A percentile compares a stretch with the other conserved stretches of the same genome.
phyloP scores from a whole-genome alignment of 2,113 vertebrate species.

The Chlamydotis undulata region DNA sequence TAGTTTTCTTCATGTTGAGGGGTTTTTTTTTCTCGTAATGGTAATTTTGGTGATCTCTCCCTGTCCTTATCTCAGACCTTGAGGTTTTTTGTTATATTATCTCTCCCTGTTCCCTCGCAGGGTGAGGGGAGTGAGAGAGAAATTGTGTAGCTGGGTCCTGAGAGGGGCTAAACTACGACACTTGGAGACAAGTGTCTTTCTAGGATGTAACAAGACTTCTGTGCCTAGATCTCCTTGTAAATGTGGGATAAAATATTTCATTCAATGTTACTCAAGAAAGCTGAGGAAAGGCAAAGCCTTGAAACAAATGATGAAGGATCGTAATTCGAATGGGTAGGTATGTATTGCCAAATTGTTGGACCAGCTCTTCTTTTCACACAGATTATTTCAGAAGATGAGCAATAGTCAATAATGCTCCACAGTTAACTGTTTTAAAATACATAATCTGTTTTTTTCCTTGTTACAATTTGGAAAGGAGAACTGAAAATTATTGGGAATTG shows the following conservation, averaged over 20 bases:
- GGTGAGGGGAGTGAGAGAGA: too few species aligned
- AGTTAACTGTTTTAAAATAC: background rate
- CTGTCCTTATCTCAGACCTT: too few species aligned
- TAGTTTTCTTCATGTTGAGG: too few species aligned
- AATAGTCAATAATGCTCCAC: background rate
- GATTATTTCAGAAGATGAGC: background rate
- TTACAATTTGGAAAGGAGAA: background rate
- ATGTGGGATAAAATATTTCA: background rate
- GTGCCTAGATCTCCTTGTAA: background rate
- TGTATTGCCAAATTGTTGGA: background rate
- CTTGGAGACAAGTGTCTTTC: background rate
- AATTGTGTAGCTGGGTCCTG: too few species aligned
- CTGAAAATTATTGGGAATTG: background rate
- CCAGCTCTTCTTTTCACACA: background rate
- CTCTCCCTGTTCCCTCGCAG: too few species aligned
- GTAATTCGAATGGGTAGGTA: background rate
- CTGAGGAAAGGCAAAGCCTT: background rate
- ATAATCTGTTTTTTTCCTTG: background rate
- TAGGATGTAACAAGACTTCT: background rate
- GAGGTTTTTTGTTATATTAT: too few species aligned
- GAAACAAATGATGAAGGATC: background rate
- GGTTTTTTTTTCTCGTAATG: too few species aligned
- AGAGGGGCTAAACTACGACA: too few species aligned
- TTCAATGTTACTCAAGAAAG: background rate
- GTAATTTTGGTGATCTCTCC: too few species aligned